Evolutionary conservation across 1,140 invertebrate genomes (phyloP).

Genomic region (Pogonus chalceus): DNA sequence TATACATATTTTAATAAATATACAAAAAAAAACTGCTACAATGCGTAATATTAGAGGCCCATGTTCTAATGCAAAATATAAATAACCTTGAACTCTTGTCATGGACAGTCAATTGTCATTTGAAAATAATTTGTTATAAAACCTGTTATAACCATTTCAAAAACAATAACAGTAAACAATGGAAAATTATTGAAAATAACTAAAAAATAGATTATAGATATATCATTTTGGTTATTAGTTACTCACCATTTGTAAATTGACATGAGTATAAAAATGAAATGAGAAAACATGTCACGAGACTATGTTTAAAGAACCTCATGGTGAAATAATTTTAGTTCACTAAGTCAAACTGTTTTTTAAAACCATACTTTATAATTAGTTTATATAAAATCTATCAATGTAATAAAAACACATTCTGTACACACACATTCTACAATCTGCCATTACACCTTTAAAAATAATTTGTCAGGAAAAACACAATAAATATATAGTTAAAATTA

Average conservation of each 20-base stretch:
- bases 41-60: too few species aligned
- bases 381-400: background rate
- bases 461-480: too few species aligned
- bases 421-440: background rate
- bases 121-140: background rate
- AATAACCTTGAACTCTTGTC: slow-evolving; percentile 2
- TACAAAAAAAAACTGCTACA: too few species aligned
- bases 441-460: background rate
- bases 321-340: background rate
- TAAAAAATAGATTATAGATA: too few species aligned
- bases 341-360: background rate
- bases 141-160: background rate
- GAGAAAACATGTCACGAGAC: background rate
- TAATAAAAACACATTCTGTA: slow-evolving; percentile 1
- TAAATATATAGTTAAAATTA: too few species aligned
- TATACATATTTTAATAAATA: too few species aligned
- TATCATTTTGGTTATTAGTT: too few species aligned
- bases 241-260: slow-evolving; percentile 2
- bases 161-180: background rate
- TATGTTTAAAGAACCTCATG: background rate
- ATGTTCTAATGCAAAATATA: background rate
- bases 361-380: background rate
- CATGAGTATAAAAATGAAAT: background rate
- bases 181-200: background rate
- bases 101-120: background rate